phyloP scores from a whole-genome alignment of 1,140 invertebrate species.

The Cataglyphis hispanica region DNA sequence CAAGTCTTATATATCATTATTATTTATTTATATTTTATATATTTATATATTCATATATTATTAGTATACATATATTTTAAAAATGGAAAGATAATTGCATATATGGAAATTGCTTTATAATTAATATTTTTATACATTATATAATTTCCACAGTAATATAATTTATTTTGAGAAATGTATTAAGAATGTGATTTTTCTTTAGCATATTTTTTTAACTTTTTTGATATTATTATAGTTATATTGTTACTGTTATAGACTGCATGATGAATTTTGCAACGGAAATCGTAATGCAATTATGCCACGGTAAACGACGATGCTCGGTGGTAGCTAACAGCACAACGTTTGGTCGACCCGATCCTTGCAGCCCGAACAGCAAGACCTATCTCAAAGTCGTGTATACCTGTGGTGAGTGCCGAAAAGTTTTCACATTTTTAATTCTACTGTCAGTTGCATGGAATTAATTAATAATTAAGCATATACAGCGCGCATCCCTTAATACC shows the following conservation, averaged over 20 bases:
- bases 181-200: neutral
- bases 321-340: constrained; percentile 93
- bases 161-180: neutral
- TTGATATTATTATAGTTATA: neutral
- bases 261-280: constrained; percentile 95
- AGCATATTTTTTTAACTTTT: neutral
- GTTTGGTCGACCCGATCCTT: constrained; percentile 92
- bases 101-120: neutral
- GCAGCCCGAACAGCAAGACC: constrained; percentile 92
- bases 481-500: neutral
- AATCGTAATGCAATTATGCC: constrained; percentile 95
- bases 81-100: neutral
- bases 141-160: neutral
- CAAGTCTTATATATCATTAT: neutral
- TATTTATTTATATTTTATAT: no score
- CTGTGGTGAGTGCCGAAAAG: constrained; percentile 92
- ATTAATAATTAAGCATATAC: neutral
- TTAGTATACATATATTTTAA: neutral
- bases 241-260: constrained; percentile 90
- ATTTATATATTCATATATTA: no score
- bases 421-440: constrained; percentile 16
- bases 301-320: constrained; percentile 94
- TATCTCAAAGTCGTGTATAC: constrained; percentile 97
- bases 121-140: neutral
- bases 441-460: neutral